phyloP scores from a whole-genome alignment of 2,113 vertebrate species.

The Tachycineta bicolor region DNA sequence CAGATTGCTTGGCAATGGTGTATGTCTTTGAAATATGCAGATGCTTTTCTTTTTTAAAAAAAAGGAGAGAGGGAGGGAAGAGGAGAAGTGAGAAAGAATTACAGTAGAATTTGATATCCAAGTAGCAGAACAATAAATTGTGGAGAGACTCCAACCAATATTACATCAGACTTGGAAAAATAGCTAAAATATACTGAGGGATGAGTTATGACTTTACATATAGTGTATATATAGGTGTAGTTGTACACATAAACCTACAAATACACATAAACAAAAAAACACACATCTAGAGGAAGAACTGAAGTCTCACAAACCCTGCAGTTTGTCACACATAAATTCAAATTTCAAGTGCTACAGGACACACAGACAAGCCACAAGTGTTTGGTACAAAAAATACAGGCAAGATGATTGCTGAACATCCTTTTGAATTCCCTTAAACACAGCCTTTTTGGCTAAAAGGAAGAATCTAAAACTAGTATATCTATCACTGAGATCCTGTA shows the following conservation, averaged over 20 bases:
- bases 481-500: background rate
- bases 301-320: background rate
- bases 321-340: background rate
- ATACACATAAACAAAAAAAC: background rate
- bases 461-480: background rate
- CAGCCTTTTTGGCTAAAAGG: background rate
- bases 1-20: slow-evolving; percentile 74
- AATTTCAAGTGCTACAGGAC: background rate
- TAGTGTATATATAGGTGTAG: background rate
- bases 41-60: slow-evolving; percentile 69
- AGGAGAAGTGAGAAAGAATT: slow-evolving; percentile 63
- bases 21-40: slow-evolving; percentile 69
- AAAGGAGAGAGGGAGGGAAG: slow-evolving; percentile 52
- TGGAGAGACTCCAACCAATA: slow-evolving; percentile 1
- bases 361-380: slow-evolving; percentile 12
- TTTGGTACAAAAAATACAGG: background rate
- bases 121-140: slow-evolving; percentile 52
- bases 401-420: background rate
- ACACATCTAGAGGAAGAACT: background rate
- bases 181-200: background rate
- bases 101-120: slow-evolving; percentile 60
- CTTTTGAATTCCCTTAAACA: background rate
- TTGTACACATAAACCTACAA: background rate
- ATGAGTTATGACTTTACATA: background rate
- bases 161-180: slow-evolving; percentile 15